Percentiles rank a stretch among this genome's conserved stretches.
Evolutionary conservation across 92 coral and sea anemone species (phyloP).

Genomic region (Parazoanthus atlanticus): DNA sequence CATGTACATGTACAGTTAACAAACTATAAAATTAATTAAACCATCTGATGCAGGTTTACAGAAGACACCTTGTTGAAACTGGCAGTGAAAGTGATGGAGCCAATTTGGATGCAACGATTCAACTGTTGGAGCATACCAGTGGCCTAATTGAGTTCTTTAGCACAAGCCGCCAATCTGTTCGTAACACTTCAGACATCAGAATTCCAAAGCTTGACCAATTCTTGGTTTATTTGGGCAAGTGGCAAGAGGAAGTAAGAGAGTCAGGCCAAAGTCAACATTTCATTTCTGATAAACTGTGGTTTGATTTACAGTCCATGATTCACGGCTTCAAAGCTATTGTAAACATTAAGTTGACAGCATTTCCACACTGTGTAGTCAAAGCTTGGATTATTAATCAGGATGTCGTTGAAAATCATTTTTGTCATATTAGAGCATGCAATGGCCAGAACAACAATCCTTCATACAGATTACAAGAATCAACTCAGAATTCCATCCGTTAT

Average conservation of each 20-base stretch:
- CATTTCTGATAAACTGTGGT: background rate
- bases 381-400: background rate
- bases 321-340: background rate
- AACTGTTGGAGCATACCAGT: slow-evolving; percentile 40
- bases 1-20: too few species aligned
- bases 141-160: slow-evolving; percentile 44
- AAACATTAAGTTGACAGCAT: background rate
- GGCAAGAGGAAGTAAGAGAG: slow-evolving; percentile 30
- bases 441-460: background rate
- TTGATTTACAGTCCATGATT: background rate
- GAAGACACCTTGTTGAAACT: slow-evolving; percentile 34
- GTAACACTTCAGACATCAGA: slow-evolving; percentile 20
- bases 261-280: slow-evolving; percentile 13
- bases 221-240: slow-evolving; percentile 28
- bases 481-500: background rate
- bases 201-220: slow-evolving; percentile 10
- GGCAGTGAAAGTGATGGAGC: slow-evolving; percentile 33
- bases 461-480: background rate
- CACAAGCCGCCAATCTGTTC: slow-evolving; percentile 30
- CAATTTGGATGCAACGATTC: slow-evolving; percentile 44
- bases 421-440: background rate
- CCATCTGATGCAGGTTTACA: slow-evolving; percentile 49
- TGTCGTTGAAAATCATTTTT: background rate
- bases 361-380: background rate
- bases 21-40: background rate